These are phyloP conservation scores for Tachyglossus aculeatus DNA, from an alignment of 2,797 vertebrate species.

Conservation along the genomic window DNA sequence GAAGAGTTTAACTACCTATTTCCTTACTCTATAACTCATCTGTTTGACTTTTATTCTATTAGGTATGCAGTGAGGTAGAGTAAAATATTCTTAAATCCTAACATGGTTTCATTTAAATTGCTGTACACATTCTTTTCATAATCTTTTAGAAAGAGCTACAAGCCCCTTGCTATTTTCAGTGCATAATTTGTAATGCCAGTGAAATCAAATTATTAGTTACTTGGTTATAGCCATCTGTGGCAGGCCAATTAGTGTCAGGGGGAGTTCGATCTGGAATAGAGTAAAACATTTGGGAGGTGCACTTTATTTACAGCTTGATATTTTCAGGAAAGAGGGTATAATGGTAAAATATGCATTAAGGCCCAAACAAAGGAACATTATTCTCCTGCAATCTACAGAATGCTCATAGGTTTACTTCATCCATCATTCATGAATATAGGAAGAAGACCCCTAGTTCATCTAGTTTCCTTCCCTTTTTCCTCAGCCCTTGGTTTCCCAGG, in stretches of 20 bases:
- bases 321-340: slow-evolving; percentile 38
- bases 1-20: no score
- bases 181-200: slow-evolving; percentile 18
- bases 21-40: no score
- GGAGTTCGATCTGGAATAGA: slow-evolving; percentile 16
- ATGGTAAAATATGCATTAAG: slow-evolving; percentile 42
- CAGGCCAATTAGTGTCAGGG: slow-evolving; percentile 40
- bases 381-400: slow-evolving; percentile 22
- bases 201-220: slow-evolving; percentile 37
- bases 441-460: neutral
- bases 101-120: slow-evolving; percentile 9
- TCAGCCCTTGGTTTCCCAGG: no score
- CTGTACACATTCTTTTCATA: neutral
- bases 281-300: slow-evolving; percentile 18
- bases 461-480: slow-evolving; percentile 1
- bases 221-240: slow-evolving; percentile 37
- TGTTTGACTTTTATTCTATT: no score
- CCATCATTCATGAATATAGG: neutral
- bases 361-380: neutral
- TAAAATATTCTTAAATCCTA: neutral
- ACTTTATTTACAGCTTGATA: slow-evolving; percentile 50
- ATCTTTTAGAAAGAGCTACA: slow-evolving; percentile 26
- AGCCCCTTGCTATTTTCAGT: slow-evolving; percentile 24
- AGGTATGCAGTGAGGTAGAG: no score
- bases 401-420: neutral